Base-by-base conservation (phyloP, 2,797 vertebrate species). In the Bradypus variegatus region DNA sequence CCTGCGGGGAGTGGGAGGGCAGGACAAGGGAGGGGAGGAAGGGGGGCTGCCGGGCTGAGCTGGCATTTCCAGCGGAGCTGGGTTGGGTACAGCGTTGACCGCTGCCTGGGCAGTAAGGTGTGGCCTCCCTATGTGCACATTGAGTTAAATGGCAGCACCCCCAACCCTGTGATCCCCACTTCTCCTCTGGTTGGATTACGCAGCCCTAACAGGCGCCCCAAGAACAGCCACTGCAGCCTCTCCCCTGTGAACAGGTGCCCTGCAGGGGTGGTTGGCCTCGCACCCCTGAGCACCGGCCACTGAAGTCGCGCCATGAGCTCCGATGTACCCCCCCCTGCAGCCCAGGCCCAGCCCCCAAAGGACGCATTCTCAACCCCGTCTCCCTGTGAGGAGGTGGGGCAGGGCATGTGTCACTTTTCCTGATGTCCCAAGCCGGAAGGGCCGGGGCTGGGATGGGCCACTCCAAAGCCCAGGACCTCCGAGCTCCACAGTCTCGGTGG, bases 241-340 rank as follows among this genome's bases (percentile, higher is more conserved):
- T 36, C n/a, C 27, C 25, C 33, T 9, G 0, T 0, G 6, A 31
- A 3, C 55, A 33, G 41, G n/a, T 6, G 3, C 21, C 12, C 16
- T 12, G 33, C 73, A 13, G 10, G 33, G 45, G 0, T 6, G 21
- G 15, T 33, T 2, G 50, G 36, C n/a, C 55, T 36, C 36, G 0
- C 6, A 10, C 53, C 53, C 53, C 53, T 1, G 18, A 19, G 50
- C 50, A 14, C 50, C 8, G 14, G 50, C 50, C 14, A 11, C 13
- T 14, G 50, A 9, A 9, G 50, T 50, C 50, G 1, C 60, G 1
- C 55, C 11, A 73, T 64, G 31, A 10, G 6, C n/a, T 29, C 45
- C 16, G 23, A 11, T 4, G 48, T 19, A 3, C n/a, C 6, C n/a
- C 10, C 29, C 0, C 3, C 27, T 0, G n/a, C 11, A 1, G 1